Base-by-base conservation (phyloP, 2,797 vertebrate genomes). In the Avahi laniger region DNA sequence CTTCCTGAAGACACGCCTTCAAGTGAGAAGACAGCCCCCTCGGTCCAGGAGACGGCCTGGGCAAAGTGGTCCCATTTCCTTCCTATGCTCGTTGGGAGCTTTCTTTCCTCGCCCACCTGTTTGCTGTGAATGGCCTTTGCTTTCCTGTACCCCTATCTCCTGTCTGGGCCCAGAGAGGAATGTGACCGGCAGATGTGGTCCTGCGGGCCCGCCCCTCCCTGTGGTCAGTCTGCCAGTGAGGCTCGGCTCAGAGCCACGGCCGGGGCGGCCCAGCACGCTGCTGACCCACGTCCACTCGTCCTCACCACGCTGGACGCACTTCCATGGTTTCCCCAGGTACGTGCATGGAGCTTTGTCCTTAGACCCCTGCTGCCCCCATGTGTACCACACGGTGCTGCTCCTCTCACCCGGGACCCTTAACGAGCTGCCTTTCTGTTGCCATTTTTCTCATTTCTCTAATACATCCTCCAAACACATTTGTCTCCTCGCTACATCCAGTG, bases 371-470 rank as follows among this genome's bases (percentile, higher is more conserved):
- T 46, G 41, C 70, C 65, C 12, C 3, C 15, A n/a, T 17, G 33
- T n/a, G 63, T 1, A 18, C 4, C n/a, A 48, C 26, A 12, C 7
- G 38, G 30, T 4, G 7, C 70, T 46, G 15, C 76, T 63, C 13
- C 30, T 38, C 63, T 15, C 46, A 18, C 33, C 61, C 2, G 43
- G 48, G 70, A 28, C 48, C 46, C 76, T 59, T 61, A 35, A 43
- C 30, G 18, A 65, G 35, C 65, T 59, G 14, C 72, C 76, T 61
- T 22, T 41, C 87, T 83, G 13, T 38, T 61, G 28, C 35, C 48
- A 11, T n/a, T 87, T 65, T 89, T 41, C 72, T 80, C 57, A 26
- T 73, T 46, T 70, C 83, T 84, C 35, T 54, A 3, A 38, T 69
- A 83, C 35, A 43, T n/a, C 75, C 46, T 81, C 33, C 48, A 26